Evolutionary conservation across 2,797 vertebrate genomes (phyloP).

Genomic region (Onychomys arenicola): DNA sequence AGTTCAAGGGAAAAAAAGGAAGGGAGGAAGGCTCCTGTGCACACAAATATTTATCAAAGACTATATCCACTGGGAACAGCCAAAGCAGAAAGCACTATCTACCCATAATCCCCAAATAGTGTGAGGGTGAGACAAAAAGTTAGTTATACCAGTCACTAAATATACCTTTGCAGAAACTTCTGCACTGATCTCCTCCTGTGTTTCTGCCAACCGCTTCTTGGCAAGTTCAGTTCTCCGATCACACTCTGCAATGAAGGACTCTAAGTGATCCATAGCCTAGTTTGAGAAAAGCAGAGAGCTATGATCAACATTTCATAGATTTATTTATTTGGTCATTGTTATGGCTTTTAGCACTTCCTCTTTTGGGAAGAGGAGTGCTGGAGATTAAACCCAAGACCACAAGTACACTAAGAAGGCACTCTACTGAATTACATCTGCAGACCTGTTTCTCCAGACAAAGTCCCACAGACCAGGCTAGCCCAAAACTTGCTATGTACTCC

Average conservation of each 20-base stretch:
- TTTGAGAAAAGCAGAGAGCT: conserved; percentile 66
- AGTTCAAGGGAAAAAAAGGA: neutral
- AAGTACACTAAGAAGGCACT: neutral
- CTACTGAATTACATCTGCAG: neutral
- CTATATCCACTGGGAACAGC: neutral
- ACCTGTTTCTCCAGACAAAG: neutral
- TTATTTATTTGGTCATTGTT: neutral
- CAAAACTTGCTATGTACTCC: neutral
- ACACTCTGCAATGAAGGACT: conserved; percentile 98
- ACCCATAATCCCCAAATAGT: neutral
- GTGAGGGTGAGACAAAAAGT: neutral
- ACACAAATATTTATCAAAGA: neutral
- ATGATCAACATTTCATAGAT: neutral
- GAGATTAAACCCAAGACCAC: neutral
- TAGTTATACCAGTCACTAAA: neutral
- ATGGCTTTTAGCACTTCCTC: neutral
- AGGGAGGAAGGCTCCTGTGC: neutral
- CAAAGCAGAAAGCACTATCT: too few species aligned
- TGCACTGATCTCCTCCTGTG: conserved; percentile 99
- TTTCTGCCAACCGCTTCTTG: conserved; percentile 99
- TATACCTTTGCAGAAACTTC: conserved; percentile 98
- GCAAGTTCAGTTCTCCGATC: conserved; percentile 98
- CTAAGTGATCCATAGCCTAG: conserved; percentile 98
- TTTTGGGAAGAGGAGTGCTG: neutral
- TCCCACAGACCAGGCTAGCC: neutral